Evolutionary conservation across 2,888 invertebrate genomes (phyloP), one percentile per base, ranked within the genome.

Genomic region (Trichopoda pennipes): DNA sequence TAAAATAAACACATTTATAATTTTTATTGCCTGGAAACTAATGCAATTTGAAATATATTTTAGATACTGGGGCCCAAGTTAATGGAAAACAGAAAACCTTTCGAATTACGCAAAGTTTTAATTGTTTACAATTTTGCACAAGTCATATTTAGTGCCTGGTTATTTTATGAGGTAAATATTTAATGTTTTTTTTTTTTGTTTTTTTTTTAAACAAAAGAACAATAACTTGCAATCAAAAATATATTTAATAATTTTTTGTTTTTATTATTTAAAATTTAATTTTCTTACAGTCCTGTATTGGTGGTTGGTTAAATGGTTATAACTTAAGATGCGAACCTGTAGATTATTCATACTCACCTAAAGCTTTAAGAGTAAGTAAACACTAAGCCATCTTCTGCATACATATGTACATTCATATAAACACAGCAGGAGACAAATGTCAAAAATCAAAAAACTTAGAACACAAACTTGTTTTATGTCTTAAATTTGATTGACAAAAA

Each of bases 71-170:
- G 97, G 2, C 97, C 97, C 44, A 94, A 93, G 87, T 89, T 96
- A 35, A 98, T 98, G 98, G 94, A 95, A 89, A 94, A 96, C 91
- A 93, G 97, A 89, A 95, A 96, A 92, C 96, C 98, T 0, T 95
- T 95, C 86, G 93, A 96, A 86, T 92, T 98, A 64, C 94, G 95
- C 84, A 93, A 93, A 85, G 91, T 95, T 35, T 93, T 98, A 86
- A 94, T 98, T 84, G 93, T 94, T 87, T 98, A 98, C 91, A 98
- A 98, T 91, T 92, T 96, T 69, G 92, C 95, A 83, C 97, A 98
- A 95, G 91, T 90, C 63, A 55, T 89, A 86, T 93, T 90, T 86
- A 94, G 94, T 90, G 91, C 86, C 84, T 93, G 88, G 92, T 90
- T 91, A 86, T 93, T 90, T 91, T 93, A 88, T 78, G 91, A 91